These are phyloP conservation scores for Lycopodina hypogea DNA, from an alignment of 37 sponge, comb jelly and placozoan species.

Conservation along the genomic window DNA sequence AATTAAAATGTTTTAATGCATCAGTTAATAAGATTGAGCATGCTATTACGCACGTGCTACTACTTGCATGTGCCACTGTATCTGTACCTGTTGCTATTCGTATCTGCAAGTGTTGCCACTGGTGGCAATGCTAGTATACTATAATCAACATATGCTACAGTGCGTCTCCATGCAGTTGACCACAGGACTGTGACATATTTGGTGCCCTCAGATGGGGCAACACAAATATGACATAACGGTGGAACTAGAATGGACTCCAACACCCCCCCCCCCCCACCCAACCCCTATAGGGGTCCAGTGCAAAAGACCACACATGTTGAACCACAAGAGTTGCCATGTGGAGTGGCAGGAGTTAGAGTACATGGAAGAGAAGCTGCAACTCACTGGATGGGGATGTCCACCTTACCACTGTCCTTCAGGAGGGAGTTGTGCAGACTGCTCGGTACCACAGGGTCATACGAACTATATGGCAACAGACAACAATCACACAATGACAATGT, in stretches of 20 bases:
- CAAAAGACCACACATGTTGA: no score
- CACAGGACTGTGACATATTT: neutral
- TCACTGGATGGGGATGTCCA: conserved; percentile 1
- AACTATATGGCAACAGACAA: conserved; percentile 2
- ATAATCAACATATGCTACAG: neutral
- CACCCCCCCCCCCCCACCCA: no score
- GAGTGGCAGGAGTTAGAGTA: no score
- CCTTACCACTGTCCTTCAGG: conserved; percentile 1
- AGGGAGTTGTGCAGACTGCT: neutral
- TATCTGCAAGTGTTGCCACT: no score
- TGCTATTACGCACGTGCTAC: neutral
- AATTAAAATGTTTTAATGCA: neutral
- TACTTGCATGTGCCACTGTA: no score
- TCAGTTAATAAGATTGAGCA: neutral
- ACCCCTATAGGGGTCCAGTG: no score
- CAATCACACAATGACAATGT: neutral
- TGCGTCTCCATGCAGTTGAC: neutral
- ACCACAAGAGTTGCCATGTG: no score
- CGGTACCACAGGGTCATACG: conserved; percentile 16
- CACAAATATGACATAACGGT: no score
- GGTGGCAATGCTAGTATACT: neutral
- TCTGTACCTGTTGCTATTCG: no score
- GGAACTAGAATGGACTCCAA: no score
- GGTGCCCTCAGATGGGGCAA: no score
- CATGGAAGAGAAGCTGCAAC: conserved; percentile 6